Evolutionary conservation across 1,140 invertebrate species (phyloP), one percentile per base, ranked within the genome.

Genomic region (Halyomorpha halys): DNA sequence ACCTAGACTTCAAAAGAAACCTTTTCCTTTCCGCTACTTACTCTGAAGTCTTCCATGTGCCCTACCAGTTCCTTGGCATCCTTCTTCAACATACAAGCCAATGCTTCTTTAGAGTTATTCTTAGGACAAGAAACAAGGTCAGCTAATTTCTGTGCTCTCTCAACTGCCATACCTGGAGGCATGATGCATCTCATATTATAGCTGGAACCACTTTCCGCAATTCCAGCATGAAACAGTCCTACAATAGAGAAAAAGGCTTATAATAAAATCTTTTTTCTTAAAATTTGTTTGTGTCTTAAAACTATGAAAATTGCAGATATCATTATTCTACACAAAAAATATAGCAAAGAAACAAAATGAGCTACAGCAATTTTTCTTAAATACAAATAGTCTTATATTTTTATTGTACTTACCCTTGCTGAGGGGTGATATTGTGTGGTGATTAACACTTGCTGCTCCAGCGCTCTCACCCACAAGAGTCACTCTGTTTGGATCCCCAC

Each of bases 371-470:
- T n/a, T n/a, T n/a, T n/a, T n/a, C n/a, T n/a, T n/a, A n/a, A n/a
- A n/a, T n/a, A n/a, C n/a, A n/a, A n/a, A n/a, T n/a, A n/a, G n/a
- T n/a, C n/a, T n/a, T n/a, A 30, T 51, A 8, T 39, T 8, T 11
- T 39, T 39, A 13, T 39, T 1, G 1, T 39, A 13, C 34, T 59
- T 60, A 67, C 64, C 65, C 56, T 54, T 68, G 19, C 53, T 61
- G 21, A 64, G 45, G 18, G 67, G 68, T 13, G 69, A 68, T 2
- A 63, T 11, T 18, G 64, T 63, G 51, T 67, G 68, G 15, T 65
- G 49, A 47, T 64, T 53, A 16, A 66, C 66, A 56, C 61, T 63
- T 13, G 44, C 60, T 18, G 39, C 66, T 3, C 68, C 68, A 13
- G 64, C 64, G 15, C 62, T 63, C n/a, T 62, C 27, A 15, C 68